Conservation (phyloP, 37 sponge, comb jelly and placozoan genomes). For the Dysidea cf. avara region DNA sequence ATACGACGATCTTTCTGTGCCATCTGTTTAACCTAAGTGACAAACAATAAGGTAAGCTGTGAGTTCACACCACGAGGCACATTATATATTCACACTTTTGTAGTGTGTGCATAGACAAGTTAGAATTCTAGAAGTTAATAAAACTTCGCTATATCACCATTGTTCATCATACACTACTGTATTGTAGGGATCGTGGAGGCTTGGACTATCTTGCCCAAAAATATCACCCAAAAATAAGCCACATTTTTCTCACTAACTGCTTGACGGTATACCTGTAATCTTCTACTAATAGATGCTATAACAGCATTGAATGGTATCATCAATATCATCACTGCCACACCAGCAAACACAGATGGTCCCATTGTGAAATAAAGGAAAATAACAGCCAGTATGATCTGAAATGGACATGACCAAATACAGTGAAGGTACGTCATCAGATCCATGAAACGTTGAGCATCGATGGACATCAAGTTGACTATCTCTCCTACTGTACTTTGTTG, state of each 20-base stretch:
- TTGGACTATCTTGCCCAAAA: no score
- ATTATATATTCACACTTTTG: no score
- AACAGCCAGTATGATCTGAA: constrained; percentile 80
- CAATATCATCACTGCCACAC: constrained; percentile 78
- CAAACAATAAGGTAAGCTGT: no score
- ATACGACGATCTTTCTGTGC: constrained; percentile 69
- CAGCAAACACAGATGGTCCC: constrained; percentile 84
- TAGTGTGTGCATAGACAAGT: no score
- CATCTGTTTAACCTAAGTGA: constrained; percentile 55
- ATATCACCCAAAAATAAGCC: no score
- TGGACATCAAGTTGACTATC: constrained; percentile 97
- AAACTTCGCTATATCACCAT: no score
- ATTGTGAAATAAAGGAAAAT: constrained; percentile 71
- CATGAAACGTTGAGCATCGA: constrained; percentile 92
- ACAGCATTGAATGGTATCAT: constrained; percentile 70
- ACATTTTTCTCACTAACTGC: no score
- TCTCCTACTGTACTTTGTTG: constrained; percentile 80
- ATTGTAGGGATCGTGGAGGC: no score
- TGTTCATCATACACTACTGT: no score
- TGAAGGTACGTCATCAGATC: constrained; percentile 82
- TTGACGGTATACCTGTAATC: constrained; percentile 40
- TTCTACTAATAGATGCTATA: constrained; percentile 34
- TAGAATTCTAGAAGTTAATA: no score
- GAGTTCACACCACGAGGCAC: no score
- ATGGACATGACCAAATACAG: constrained; percentile 84